Evolutionary conservation across 2,888 invertebrate species (phyloP).

Genomic region (Trachelus iudaicus): DNA sequence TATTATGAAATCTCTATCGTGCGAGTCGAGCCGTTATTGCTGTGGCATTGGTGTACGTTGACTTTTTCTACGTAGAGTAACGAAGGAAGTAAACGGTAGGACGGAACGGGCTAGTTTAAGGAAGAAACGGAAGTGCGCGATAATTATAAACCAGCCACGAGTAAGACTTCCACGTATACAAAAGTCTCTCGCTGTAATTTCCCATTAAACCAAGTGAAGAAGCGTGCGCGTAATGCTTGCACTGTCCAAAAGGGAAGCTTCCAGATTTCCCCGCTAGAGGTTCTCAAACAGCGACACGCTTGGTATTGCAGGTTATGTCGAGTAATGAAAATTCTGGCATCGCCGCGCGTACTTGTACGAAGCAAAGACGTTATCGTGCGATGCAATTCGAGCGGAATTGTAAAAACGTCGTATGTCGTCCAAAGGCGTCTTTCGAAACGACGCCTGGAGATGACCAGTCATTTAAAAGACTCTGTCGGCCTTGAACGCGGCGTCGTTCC

Average conservation of each 20-base stretch:
- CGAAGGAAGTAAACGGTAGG: not conserved
- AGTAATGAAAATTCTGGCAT: not conserved
- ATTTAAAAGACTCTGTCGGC: slow-evolving; percentile 29
- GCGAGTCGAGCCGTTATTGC: not conserved
- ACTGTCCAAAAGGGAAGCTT: not conserved
- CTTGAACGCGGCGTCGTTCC: slow-evolving; percentile 29
- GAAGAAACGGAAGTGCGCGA: not conserved
- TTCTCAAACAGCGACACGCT: not conserved
- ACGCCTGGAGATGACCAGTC: slow-evolving; percentile 29
- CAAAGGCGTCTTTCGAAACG: not conserved
- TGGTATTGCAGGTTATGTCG: not conserved
- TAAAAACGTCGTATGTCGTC: not conserved
- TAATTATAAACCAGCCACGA: not conserved
- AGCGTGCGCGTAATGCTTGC: not conserved
- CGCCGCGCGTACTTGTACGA: too few species aligned
- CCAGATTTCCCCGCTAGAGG: not conserved
- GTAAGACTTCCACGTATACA: not conserved
- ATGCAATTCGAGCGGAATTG: not conserved
- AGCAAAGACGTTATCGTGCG: not conserved
- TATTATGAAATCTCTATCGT: not conserved
- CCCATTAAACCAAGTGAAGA: not conserved
- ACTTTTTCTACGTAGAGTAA: not conserved
- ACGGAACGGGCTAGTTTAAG: not conserved
- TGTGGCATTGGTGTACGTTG: not conserved
- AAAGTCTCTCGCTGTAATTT: not conserved